Evolutionary conservation across 2,797 vertebrate species (phyloP).

Genomic region (Macroramphosus scolopax): DNA sequence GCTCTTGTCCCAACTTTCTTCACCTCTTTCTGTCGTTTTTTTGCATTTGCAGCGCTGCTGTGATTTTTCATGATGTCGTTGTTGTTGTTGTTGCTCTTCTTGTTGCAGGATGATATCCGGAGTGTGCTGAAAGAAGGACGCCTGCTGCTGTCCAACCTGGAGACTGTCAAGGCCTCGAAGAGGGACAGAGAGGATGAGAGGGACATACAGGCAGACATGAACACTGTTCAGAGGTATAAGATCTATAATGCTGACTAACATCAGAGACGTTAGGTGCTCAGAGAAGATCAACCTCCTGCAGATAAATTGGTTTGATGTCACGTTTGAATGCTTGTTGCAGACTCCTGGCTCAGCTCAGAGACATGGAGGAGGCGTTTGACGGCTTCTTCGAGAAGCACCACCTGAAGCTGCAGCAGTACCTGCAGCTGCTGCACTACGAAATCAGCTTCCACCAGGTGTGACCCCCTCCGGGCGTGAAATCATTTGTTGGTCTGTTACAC

Average conservation of each 20-base stretch:
- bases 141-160: conserved; percentile 85
- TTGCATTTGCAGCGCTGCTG: background rate
- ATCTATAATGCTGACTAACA: no score
- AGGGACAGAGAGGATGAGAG: conserved; percentile 69
- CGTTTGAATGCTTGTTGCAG: conserved; percentile 67
- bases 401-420: conserved; percentile 93
- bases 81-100: background rate
- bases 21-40: background rate
- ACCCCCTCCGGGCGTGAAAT: background rate
- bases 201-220: conserved; percentile 84
- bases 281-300: no score
- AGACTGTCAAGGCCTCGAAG: conserved; percentile 77
- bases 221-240: conserved; percentile 90
- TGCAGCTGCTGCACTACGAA: conserved; percentile 92
- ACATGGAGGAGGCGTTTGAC: conserved; percentile 97
- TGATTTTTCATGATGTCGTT: background rate
- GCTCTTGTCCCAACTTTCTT: background rate
- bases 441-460: conserved; percentile 89
- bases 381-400: conserved; percentile 98
- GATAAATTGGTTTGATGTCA: no score
- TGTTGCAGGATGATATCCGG: conserved; percentile 84
- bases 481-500: conserved; percentile 1
- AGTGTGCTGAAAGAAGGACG: conserved; percentile 88
- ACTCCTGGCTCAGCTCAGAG: conserved; percentile 88
- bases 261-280: no score